phyloP scores from a whole-genome alignment of 2,888 invertebrate genomes.

The Aphrophora alni region DNA sequence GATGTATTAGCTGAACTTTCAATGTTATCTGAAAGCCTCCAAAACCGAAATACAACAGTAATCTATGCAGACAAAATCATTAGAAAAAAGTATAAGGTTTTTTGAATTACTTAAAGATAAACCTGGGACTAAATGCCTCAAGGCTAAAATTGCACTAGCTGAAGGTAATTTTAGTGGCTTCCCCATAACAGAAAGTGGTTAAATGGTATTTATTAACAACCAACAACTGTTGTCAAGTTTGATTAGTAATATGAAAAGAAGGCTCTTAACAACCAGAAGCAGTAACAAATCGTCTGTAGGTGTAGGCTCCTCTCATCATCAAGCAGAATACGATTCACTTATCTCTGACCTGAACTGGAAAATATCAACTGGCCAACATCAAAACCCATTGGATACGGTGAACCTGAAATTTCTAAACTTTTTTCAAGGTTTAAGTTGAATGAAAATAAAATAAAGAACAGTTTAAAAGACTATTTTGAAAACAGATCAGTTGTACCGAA shows the following conservation, averaged over 20 bases:
- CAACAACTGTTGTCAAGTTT: slow-evolving; percentile 12
- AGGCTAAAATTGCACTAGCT: too few species aligned
- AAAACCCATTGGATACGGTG: slow-evolving; percentile 2
- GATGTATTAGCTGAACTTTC: not conserved
- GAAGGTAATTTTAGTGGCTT: not conserved
- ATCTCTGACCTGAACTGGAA: slow-evolving; percentile 13
- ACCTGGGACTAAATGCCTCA: too few species aligned
- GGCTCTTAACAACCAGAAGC: not conserved
- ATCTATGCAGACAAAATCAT: slow-evolving; percentile 7
- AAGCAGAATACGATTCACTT: not conserved
- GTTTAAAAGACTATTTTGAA: not conserved
- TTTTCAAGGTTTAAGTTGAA: slow-evolving; percentile 9
- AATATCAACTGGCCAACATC: too few species aligned
- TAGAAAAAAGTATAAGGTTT: not conserved
- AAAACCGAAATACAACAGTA: slow-evolving; percentile 13
- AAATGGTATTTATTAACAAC: slow-evolving; percentile 6
- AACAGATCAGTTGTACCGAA: not conserved
- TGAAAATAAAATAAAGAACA: not conserved
- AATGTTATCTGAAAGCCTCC: slow-evolving; percentile 3
- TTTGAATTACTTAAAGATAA: too few species aligned
- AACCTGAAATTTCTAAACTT: not conserved
- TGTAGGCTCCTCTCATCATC: too few species aligned
- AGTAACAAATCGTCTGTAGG: too few species aligned
- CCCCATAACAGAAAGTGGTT: not conserved
- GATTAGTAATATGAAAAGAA: not conserved